phyloP scores from a whole-genome alignment of 2,113 vertebrate species.

The Plotosus lineatus region DNA sequence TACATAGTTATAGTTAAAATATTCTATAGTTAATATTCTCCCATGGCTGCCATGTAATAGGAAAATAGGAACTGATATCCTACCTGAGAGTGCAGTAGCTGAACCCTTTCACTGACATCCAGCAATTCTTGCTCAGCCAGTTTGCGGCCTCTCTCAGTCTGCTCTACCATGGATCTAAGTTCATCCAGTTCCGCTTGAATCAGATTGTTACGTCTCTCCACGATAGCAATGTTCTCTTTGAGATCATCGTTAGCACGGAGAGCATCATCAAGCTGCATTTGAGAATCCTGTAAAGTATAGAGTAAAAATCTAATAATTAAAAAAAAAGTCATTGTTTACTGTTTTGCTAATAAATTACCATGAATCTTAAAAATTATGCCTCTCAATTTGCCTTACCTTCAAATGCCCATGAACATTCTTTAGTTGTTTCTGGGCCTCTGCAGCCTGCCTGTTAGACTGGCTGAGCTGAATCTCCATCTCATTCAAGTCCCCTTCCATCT shows the following conservation, averaged over 20 bases:
- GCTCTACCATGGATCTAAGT: conserved; percentile 74
- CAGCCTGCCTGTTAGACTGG: conserved; percentile 73
- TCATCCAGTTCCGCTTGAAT: conserved; percentile 82
- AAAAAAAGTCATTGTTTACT: not conserved
- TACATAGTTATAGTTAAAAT: not conserved
- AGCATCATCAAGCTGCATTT: conserved; percentile 77
- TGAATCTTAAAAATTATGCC: not conserved
- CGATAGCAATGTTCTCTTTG: conserved; percentile 80
- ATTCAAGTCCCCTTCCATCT: conserved; percentile 76
- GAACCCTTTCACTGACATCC: conserved; percentile 81
- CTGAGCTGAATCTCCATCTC: conserved; percentile 76
- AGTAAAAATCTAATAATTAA: not conserved
- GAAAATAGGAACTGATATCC: not conserved
- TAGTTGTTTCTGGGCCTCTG: conserved; percentile 78
- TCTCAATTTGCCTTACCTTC: conserved; percentile 11
- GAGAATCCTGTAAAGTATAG: conserved; percentile 68
- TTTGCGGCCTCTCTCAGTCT: conserved; percentile 79
- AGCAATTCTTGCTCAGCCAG: conserved; percentile 85
- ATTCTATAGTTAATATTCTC: conserved; percentile 51
- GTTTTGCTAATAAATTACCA: not conserved
- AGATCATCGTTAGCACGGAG: conserved; percentile 76
- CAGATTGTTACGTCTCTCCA: conserved; percentile 78
- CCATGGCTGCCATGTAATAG: not conserved
- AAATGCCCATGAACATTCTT: conserved; percentile 58
- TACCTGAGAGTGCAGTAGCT: conserved; percentile 79